Conservation (phyloP, 2,113 vertebrate species). For the Engystomops pustulosus region DNA sequence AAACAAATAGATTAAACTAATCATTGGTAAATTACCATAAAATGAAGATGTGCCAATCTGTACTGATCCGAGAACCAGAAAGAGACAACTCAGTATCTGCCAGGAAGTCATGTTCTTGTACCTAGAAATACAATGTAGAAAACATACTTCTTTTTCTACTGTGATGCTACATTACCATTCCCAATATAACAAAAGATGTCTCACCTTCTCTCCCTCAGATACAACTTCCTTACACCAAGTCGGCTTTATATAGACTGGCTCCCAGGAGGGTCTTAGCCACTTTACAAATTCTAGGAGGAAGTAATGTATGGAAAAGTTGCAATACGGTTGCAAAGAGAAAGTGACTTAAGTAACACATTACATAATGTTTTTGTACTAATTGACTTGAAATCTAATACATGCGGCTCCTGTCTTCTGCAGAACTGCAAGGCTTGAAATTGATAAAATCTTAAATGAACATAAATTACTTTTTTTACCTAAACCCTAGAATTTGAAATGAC, state of each 20-base stretch:
- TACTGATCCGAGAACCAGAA: conserved; percentile 27
- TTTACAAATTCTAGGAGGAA: not conserved
- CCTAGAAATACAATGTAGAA: not conserved
- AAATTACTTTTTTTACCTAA: too few relatives aligned
- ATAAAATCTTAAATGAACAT: too few relatives aligned
- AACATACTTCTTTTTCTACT: not conserved
- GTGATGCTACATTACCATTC: not conserved
- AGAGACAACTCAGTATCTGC: conserved; percentile 13
- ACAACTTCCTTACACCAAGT: too few relatives aligned
- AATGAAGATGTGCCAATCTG: conserved; percentile 15
- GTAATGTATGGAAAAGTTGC: not conserved
- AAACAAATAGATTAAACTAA: not conserved
- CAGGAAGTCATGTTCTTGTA: conserved; percentile 18
- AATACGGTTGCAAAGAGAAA: not conserved
- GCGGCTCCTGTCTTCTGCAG: too few relatives aligned
- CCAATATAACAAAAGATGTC: not conserved
- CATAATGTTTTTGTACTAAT: not conserved
- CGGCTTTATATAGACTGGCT: conserved; percentile 4
- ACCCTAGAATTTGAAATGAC: too few relatives aligned
- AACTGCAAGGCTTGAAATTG: too few relatives aligned
- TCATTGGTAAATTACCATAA: conserved; percentile 27
- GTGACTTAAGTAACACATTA: not conserved
- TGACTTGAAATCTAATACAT: too few relatives aligned
- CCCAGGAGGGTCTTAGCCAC: not conserved
- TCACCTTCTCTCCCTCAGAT: conserved; percentile 8